Conservation (phyloP, 1,140 invertebrate species). For the Bombus confusus region DNA sequence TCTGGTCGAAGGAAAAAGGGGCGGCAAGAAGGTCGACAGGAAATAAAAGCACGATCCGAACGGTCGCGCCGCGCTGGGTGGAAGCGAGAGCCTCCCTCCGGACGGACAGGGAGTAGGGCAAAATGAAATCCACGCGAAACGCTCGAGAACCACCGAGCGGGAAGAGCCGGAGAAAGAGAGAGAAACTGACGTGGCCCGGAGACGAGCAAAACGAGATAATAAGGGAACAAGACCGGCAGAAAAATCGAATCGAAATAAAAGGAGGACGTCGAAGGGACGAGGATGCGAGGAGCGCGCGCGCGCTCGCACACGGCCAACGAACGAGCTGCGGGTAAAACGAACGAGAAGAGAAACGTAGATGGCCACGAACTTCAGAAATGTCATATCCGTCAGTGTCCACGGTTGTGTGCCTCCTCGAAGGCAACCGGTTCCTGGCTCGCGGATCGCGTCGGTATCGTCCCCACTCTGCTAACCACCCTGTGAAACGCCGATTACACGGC, state of each 20-base stretch:
- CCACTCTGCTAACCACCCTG: neutral
- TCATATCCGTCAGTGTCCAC: slow-evolving; percentile 78
- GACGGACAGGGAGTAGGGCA: slow-evolving; percentile 31
- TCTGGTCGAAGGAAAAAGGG: slow-evolving; percentile 19
- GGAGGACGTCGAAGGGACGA: slow-evolving; percentile 47
- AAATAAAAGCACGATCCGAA: slow-evolving; percentile 39
- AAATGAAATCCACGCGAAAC: slow-evolving; percentile 49
- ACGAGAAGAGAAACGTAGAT: slow-evolving; percentile 54
- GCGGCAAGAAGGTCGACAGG: slow-evolving; percentile 40
- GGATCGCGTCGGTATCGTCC: neutral
- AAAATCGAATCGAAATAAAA: slow-evolving; percentile 53
- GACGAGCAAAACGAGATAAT: slow-evolving; percentile 48
- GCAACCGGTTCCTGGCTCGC: slow-evolving; percentile 60
- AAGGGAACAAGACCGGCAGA: slow-evolving; percentile 43
- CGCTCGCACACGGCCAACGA: neutral
- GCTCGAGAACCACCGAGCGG: neutral
- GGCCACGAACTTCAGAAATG: slow-evolving; percentile 77
- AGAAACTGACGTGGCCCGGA: slow-evolving; percentile 24
- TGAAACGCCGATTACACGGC: neutral
- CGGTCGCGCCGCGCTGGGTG: neutral
- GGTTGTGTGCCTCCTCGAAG: slow-evolving; percentile 52
- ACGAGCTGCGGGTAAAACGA: slow-evolving; percentile 41
- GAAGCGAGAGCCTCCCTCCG: slow-evolving; percentile 29
- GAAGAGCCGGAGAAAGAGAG: slow-evolving; percentile 8
- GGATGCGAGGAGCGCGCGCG: slow-evolving; percentile 5